phyloP scores from a whole-genome alignment of 2,888 invertebrate genomes.

The Drosophila heteroneura region DNA sequence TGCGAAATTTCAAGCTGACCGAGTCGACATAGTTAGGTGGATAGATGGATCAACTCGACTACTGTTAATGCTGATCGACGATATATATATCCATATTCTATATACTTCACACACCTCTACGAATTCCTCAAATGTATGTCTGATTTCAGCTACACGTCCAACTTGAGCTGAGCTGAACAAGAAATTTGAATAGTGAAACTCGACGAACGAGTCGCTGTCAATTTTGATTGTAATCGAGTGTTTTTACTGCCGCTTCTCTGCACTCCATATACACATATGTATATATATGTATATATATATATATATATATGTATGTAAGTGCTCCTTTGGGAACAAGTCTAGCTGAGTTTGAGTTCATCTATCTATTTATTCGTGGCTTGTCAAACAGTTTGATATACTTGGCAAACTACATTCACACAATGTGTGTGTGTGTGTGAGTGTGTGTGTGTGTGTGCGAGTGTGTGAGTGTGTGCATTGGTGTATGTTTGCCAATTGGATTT shows the following conservation, averaged over 20 bases:
- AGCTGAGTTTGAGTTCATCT: not conserved
- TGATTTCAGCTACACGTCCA: not conserved
- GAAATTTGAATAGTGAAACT: conserved; percentile 19
- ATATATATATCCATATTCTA: not conserved
- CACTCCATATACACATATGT: conserved; percentile 25
- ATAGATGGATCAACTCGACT: not conserved
- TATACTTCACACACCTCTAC: not conserved
- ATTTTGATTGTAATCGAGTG: conserved; percentile 79
- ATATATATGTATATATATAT: conserved; percentile 3
- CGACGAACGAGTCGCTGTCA: conserved; percentile 68
- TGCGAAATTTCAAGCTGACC: not conserved
- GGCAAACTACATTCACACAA: conserved; percentile 54
- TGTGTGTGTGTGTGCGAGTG: not conserved
- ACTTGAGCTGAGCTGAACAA: not conserved
- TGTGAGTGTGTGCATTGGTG: conserved; percentile 26
- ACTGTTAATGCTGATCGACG: not conserved
- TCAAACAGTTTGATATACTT: conserved; percentile 77
- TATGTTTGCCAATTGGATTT: conserved; percentile 80
- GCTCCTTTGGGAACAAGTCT: not conserved
- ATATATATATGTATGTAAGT: no score
- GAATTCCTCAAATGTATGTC: not conserved
- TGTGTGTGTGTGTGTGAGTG: conserved; percentile 8
- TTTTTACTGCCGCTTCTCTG: conserved; percentile 46
- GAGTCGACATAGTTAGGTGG: not conserved
- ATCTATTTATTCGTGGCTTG: conserved; percentile 36